phyloP scores from a whole-genome alignment of 92 coral and sea anemone species.

The Palythoa grandis region DNA sequence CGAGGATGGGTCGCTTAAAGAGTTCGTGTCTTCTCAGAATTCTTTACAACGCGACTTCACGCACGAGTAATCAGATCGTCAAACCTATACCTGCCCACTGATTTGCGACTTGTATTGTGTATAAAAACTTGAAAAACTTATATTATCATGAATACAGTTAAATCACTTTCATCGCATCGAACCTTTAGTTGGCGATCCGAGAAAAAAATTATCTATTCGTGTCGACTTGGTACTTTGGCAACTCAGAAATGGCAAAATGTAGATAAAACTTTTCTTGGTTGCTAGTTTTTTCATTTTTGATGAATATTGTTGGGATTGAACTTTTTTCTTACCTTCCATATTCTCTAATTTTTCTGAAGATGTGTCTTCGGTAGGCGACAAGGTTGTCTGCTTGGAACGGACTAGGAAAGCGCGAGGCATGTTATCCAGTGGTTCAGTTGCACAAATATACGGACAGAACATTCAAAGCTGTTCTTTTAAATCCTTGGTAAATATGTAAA shows the following conservation, averaged over 20 bases:
- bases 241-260: background rate
- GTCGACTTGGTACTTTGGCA: constrained; percentile 22
- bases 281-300: background rate
- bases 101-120: constrained; percentile 20
- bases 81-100: constrained; percentile 19
- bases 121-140: constrained; percentile 2
- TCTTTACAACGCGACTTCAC: constrained; percentile 40
- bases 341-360: constrained; percentile 20
- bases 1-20: constrained; percentile 23
- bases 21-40: constrained; percentile 20
- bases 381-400: constrained; percentile 61
- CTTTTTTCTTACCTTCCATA: constrained; percentile 50
- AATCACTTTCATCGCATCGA: background rate
- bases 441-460: constrained; percentile 47
- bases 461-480: constrained; percentile 71
- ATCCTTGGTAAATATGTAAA: constrained; percentile 75
- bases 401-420: constrained; percentile 90
- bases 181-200: background rate
- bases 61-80: constrained; percentile 41
- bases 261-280: background rate
- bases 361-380: constrained; percentile 26
- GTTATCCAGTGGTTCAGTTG: constrained; percentile 5
- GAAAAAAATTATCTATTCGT: background rate
- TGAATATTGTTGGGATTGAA: background rate
- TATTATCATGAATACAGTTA: background rate